Evolutionary conservation across 2,888 invertebrate genomes (phyloP), one percentile per base, ranked within the genome.

Genomic region (Tigriopus californicus): DNA sequence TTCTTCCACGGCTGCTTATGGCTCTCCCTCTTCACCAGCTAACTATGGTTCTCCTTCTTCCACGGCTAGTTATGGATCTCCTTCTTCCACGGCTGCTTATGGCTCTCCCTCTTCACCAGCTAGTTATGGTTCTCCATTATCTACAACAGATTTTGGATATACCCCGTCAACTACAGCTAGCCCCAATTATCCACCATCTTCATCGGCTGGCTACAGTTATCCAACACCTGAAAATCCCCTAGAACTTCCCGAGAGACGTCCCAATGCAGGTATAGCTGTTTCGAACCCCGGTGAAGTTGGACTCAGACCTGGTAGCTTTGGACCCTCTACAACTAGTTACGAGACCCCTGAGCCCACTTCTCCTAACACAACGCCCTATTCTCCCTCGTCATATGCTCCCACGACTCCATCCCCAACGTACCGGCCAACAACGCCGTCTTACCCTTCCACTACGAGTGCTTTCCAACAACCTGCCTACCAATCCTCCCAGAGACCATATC

Each of bases 41-140:
- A 41, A 41, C 12, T 41, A 53, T n/a, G 52, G 42, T 11, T 33
- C 55, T 1, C 60, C 60, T n/a, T 46, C 60, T n/a, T 11, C 49
- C 5, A 20, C 49, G 3, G 22, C 49, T 5, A 11, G 20, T 8
- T 22, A 18, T 49, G 49, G 20, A 20, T 49, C 15, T 49, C 20
- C 22, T 2, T 20, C 20, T 22, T 41, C 22, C 20, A 5, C 15
- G 2, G n/a, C 54, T 4, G 13, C 2, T 20, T 24, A 25, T 51
- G 51, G 15, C n/a, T 53, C 33, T 15, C 33, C 33, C 4, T 33
- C 33, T 33, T 5, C 33, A 3, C 40, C 52, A n/a, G 40, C 52
- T 10, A 41, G 41, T 24, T 52, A 25, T 42, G 51, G 42, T 12
- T 41, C 54, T 6, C 53, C 60, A 11, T 20, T 15, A 24, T 11